Base-by-base conservation (phyloP, 2,888 invertebrate genomes). In the Drosophila buzzatii region DNA sequence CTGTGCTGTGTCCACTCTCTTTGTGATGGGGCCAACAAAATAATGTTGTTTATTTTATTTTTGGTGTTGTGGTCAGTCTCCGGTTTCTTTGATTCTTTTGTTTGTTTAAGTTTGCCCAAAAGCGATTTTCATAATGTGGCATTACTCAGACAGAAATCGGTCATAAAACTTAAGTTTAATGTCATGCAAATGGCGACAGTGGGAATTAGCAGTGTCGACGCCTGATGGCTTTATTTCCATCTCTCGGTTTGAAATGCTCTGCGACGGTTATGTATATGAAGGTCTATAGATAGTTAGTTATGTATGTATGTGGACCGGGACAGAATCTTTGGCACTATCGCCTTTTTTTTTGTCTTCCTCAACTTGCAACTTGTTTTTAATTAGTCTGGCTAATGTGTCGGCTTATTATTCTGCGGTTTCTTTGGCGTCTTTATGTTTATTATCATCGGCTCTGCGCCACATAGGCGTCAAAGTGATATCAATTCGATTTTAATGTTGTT, bases 121-220 rank as follows among this genome's bases (percentile, higher is more conserved):
- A 59, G 64, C 71, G 69, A 62, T 73, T 65, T 68, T 74, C 68
- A 84, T 84, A 68, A 55, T 76, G 78, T 76, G 63, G 67, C 76
- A 72, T 72, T 73, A 73, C 71, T 49, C 67, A 66, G 79, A 82
- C 82, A 70, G 62, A 82, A 76, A 74, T 80, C 77, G 76, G 53
- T 82, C 89, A 81, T 89, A 84, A 89, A 89, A 78, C 44, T 81
- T 63, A 70, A 77, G 82, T 90, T 83, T 85, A 87, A 81, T 69
- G 76, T 74, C 82, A 82, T 73, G 76, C 85, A 81, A 85, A 82
- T 79, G 87, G 85, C 84, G 90, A 84, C 87, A 85, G 61, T 73
- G 63, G 75, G 82, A 76, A 85, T 89, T 84, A 90, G 73, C 67
- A 70, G 68, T 73, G 81, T 75, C 83, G 73, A 47, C 65, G 67